Evolutionary conservation across 2,113 vertebrate genomes (phyloP), one percentile per base, ranked within the genome.

Genomic region (Sturnus vulgaris): DNA sequence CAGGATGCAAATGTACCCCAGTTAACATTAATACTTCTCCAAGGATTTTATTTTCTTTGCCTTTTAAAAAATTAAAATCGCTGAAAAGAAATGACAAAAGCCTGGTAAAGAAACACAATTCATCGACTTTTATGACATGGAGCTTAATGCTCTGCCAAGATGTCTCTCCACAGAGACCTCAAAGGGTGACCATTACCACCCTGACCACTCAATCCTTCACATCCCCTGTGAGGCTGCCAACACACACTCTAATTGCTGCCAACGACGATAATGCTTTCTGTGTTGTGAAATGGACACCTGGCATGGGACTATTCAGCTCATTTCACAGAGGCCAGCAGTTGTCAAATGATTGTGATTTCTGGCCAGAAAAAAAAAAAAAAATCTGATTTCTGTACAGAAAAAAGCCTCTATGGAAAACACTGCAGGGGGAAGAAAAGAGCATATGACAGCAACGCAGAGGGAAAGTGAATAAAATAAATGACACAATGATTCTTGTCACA

Each of bases 241-340:
- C 68, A 63, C 68, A 64, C 55, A 39, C 2, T 3, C 80, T 82
- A 82, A 92, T 68, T 96, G 82, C 63, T 94, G 85, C 91, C 91
- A 93, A 42, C 0, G 2, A 68, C 0, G 0, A 77, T 37, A 77
- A 81, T 55, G 5, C 33, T 65, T 90, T 83, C 83, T 77, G 50
- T 53, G 87, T 28, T 85, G 84, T 66, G 63, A 93, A 96, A 96
- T 25, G 55, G 70, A 88, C 65, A 93, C 72, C 82, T 95, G 96
- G 89, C 94, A 82, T 15, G 16, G 49, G 53, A 68, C 64, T 84
- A 47, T 21, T 37, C 82, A 88, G 82, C 66, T 91, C 49, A 37
- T 92, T 81, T 88, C 73, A 80, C 83, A 61, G 33, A 75, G 76
- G 68, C 15, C 4, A 95, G 56, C 31, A 69, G 39, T 37, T 94